Conservation (phyloP, 2,797 vertebrate genomes). For the Scleropages formosus region DNA sequence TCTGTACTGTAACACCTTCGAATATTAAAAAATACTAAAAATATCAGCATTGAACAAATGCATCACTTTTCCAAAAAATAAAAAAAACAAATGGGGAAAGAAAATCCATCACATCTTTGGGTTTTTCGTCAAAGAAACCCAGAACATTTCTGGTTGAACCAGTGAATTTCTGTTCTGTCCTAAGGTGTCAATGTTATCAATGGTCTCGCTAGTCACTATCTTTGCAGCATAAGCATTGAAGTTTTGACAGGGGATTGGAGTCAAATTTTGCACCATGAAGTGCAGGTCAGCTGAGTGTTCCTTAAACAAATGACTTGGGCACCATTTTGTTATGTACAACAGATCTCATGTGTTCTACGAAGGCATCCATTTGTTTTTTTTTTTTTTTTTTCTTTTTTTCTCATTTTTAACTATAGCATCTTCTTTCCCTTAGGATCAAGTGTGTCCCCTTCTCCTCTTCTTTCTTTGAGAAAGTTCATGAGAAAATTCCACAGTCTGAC, state of each 20-base stretch:
- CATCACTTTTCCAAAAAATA: constrained; percentile 49
- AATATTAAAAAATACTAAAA: constrained; percentile 48
- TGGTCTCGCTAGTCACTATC: constrained; percentile 44
- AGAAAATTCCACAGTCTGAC: constrained; percentile 49
- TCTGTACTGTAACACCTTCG: constrained; percentile 52
- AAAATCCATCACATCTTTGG: constrained; percentile 50
- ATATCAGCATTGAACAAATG: constrained; percentile 45
- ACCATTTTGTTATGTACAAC: constrained; percentile 65
- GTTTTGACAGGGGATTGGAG: constrained; percentile 37
- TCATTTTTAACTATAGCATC: neutral
- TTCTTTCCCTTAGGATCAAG: constrained; percentile 30
- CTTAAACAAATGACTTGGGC: constrained; percentile 53
- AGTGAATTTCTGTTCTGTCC: constrained; percentile 36
- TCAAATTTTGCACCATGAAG: constrained; percentile 10
- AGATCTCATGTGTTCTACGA: constrained; percentile 49
- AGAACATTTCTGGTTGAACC: constrained; percentile 27
- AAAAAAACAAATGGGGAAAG: constrained; percentile 37
- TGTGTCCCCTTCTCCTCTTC: constrained; percentile 41
- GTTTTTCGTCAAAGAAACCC: constrained; percentile 22
- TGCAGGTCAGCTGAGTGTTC: neutral
- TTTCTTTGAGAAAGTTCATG: constrained; percentile 34
- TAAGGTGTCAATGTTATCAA: constrained; percentile 4
- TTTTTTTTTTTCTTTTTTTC: constrained; percentile 11
- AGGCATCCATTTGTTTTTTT: constrained; percentile 62
- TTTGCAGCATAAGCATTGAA: constrained; percentile 44